Evolutionary conservation across 2,113 vertebrate genomes (phyloP).

Genomic region (Sisor rabdophorus): DNA sequence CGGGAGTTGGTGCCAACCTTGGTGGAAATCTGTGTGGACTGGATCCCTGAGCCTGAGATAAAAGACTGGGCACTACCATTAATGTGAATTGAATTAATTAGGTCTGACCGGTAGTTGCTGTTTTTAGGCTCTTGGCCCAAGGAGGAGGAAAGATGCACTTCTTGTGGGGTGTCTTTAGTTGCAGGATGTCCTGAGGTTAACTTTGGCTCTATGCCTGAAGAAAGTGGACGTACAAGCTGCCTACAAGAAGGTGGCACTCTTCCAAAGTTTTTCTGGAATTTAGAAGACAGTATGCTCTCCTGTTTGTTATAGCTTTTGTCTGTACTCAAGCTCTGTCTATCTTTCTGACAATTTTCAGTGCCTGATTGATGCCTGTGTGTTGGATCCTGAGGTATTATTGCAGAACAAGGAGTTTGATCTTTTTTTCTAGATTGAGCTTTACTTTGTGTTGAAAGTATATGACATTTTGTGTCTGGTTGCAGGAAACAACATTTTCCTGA

Average conservation of each 20-base stretch:
- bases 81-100: conserved; percentile 9
- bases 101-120: conserved; percentile 19
- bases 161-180: conserved; percentile 31
- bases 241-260: conserved; percentile 62
- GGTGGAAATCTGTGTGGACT: conserved; percentile 8
- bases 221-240: conserved; percentile 71
- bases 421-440: conserved; percentile 47
- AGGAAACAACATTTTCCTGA: conserved; percentile 47
- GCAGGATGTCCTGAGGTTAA: conserved; percentile 46
- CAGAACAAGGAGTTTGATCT: conserved; percentile 62
- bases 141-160: conserved; percentile 24
- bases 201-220: conserved; percentile 60
- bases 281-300: conserved; percentile 53
- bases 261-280: conserved; percentile 64
- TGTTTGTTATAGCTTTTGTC: conserved; percentile 45
- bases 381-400: conserved; percentile 50
- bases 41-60: conserved; percentile 3
- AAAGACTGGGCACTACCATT: conserved; percentile 21
- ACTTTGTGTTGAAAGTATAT: conserved; percentile 41
- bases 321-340: conserved; percentile 38
- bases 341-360: conserved; percentile 37
- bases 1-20: conserved; percentile 21
- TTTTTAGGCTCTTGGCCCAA: conserved; percentile 14
- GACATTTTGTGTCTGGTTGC: conserved; percentile 30
- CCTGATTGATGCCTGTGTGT: conserved; percentile 23